A percentile compares a stretch with the other conserved stretches of the same genome.
These are phyloP conservation scores for Silurus lanzhouensis DNA, from an alignment of 2,797 vertebrate species.

Conservation along the genomic window DNA sequence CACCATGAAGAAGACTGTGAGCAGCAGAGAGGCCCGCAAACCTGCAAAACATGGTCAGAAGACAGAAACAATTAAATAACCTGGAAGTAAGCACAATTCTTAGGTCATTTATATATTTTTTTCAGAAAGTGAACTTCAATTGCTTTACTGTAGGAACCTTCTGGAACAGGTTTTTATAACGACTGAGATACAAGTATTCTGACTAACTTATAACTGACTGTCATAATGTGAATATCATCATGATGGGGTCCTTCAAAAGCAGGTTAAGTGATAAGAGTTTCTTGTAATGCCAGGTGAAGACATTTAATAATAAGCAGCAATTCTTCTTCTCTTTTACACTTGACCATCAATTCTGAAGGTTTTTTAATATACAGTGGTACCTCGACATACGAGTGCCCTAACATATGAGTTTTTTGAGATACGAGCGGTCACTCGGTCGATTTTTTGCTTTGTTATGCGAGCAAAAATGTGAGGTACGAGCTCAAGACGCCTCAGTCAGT, in stretches of 20 bases:
- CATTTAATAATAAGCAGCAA: too few species aligned
- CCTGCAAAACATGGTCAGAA: slow-evolving; percentile 70
- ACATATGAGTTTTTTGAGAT: too few species aligned
- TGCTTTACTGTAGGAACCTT: neutral
- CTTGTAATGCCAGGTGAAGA: neutral
- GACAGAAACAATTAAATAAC: neutral
- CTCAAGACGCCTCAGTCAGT: too few species aligned
- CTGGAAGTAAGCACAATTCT: neutral
- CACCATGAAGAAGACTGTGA: slow-evolving; percentile 89
- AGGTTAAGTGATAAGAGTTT: neutral
- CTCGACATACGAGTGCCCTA: too few species aligned
- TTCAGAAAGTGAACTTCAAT: neutral
- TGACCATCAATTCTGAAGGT: slow-evolving; percentile 3
- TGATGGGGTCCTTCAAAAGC: neutral
- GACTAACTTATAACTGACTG: neutral
- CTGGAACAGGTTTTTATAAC: neutral
- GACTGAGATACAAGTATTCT: neutral
- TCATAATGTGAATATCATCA: neutral
- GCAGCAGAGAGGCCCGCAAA: slow-evolving; percentile 86
- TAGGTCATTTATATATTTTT: neutral
- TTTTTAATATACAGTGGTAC: too few species aligned
- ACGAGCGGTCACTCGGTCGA: too few species aligned
- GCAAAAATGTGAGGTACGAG: too few species aligned
- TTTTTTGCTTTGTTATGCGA: too few species aligned
- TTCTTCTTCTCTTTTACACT: neutral